Evolutionary conservation across 1,140 invertebrate species (phyloP).

Genomic region (Cotesia chilonis): DNA sequence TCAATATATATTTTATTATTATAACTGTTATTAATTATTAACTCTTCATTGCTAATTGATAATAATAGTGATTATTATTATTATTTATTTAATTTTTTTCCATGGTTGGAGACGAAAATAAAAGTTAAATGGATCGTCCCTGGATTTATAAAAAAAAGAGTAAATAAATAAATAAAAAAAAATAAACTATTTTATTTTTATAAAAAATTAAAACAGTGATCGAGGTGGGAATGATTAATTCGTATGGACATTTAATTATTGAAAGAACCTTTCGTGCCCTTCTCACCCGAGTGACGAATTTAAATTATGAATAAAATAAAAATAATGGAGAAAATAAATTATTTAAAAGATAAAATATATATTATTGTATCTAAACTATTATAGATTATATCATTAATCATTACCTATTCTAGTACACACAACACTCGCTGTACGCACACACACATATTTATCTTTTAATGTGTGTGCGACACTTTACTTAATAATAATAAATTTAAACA

Average conservation of each 20-base stretch:
- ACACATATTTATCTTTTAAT: slow-evolving; percentile 59
- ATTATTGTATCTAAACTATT: slow-evolving; percentile 64
- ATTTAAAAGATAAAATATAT: slow-evolving; percentile 28
- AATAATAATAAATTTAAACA: slow-evolving; percentile 65
- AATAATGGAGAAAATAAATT: too few relatives aligned
- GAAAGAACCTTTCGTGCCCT: slow-evolving; percentile 26
- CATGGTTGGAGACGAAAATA: background rate
- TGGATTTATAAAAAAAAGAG: slow-evolving; percentile 27
- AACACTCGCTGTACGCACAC: slow-evolving; percentile 63
- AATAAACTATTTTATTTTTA: slow-evolving; percentile 44
- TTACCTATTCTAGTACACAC: slow-evolving; percentile 62
- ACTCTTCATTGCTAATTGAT: too few relatives aligned
- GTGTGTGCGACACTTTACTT: slow-evolving; percentile 64
- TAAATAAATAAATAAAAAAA: slow-evolving; percentile 19
- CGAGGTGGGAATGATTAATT: background rate
- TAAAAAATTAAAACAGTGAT: slow-evolving; percentile 36
- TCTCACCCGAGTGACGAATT: too few relatives aligned
- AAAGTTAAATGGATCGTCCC: slow-evolving; percentile 14
- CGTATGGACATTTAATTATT: slow-evolving; percentile 9
- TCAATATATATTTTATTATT: slow-evolving; percentile 9
- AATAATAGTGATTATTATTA: background rate
- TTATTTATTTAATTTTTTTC: background rate
- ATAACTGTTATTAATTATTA: too few relatives aligned
- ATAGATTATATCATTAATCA: slow-evolving; percentile 63
- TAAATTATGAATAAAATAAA: too few relatives aligned